Base-by-base conservation (phyloP, 2,888 invertebrate species). In the Amblyjoppa fuscipennis region DNA sequence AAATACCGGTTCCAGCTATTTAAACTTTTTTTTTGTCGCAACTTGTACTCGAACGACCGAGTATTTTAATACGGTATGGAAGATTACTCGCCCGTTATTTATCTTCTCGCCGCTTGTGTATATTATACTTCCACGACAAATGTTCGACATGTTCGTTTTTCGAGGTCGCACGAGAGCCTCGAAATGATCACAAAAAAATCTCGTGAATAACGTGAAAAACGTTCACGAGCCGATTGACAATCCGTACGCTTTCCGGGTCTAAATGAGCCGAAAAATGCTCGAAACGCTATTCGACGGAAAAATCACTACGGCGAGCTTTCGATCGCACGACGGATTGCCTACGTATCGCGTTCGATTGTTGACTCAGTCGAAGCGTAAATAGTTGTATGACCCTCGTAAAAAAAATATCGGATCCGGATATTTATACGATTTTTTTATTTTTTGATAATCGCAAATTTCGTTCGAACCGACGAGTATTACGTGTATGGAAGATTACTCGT, bases 161-260 rank as follows among this genome's bases (percentile, higher is more conserved):
- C 95, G 96, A 80, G 94, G 94, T 1, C 94, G 95, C 75, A 95
- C 96, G 89, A 96, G 91, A 96, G 96, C 88, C 95, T 96, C 79
- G 96, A 96, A 94, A 96, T 97, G 87, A 97, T 97, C 88, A 96
- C 98, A 88, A 97, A 98, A 93, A 93, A 98, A 98, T 92, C 95
- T 98, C 7, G 96, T 98, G 59, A 96, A 97, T 88, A 96, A 96
- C 6, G 96, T 98, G 6, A 96, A 96, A 75, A 97, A 97, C 88
- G 96, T 98, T 0, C 97, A 97, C 89, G 97, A 98, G 91, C 97
- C 97, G 0, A 95, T 98, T 9, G 96, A 97, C 85, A 96, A 97
- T 0, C 94, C 98, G 5, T 97, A 96, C 89, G 96, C 97, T 0
- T 96, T 98, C 90, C 96, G 97, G 91, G 97, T 97, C 92, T 98